Evolutionary conservation across 2,113 vertebrate species (phyloP).

Genomic region (Jaculus jaculus): DNA sequence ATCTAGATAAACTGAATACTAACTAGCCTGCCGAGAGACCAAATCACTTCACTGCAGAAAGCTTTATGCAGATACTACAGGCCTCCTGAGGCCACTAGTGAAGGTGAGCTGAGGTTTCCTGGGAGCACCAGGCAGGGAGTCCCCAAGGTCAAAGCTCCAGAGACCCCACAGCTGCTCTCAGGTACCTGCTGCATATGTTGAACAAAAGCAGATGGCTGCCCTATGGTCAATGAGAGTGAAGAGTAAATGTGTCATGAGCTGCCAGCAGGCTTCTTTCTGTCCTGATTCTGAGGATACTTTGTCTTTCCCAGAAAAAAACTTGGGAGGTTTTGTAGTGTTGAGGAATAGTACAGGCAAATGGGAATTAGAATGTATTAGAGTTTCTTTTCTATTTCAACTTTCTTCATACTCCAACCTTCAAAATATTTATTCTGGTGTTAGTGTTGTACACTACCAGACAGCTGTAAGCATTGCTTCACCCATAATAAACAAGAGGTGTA

Average conservation of each 20-base stretch:
- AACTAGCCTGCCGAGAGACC: neutral
- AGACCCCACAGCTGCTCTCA: too few relatives aligned
- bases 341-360: fast-evolving
- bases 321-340: neutral
- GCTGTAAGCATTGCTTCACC: neutral
- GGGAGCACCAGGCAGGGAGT: too few relatives aligned
- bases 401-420: neutral
- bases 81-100: neutral
- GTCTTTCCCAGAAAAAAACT: neutral
- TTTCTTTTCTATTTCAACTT: neutral
- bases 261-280: neutral
- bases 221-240: too few relatives aligned
- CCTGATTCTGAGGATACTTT: neutral
- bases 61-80: neutral
- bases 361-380: fast-evolving
- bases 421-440: fast-evolving
- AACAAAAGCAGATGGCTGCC: too few relatives aligned
- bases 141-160: too few relatives aligned
- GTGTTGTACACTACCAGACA: too few relatives aligned
- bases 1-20: neutral
- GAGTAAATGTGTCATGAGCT: neutral
- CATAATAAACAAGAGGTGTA: fast-evolving
- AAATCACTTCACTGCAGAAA: neutral
- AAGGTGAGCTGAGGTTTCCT: too few relatives aligned
- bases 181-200: too few relatives aligned